phyloP scores from a whole-genome alignment of 2,888 invertebrate genomes.

The Hoplodrina ambigua region DNA sequence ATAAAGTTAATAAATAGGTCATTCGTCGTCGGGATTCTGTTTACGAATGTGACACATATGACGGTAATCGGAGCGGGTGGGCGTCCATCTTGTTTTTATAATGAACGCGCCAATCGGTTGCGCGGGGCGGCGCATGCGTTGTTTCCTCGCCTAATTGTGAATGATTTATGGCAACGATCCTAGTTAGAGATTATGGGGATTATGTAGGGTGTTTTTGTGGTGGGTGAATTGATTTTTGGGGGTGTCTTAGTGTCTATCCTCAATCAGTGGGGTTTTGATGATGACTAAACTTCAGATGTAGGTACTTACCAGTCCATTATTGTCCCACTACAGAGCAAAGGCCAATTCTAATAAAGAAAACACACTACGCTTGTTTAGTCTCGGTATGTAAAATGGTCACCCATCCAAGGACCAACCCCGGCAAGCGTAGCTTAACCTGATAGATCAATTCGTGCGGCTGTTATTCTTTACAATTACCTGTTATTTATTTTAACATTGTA shows the following conservation, averaged over 20 bases:
- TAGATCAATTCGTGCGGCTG: too few species aligned
- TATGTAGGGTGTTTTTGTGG: neutral
- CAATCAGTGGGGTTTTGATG: neutral
- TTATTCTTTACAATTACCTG: too few species aligned
- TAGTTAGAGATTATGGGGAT: conserved; percentile 12
- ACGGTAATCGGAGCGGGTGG: conserved; percentile 79
- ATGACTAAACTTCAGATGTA: too few species aligned
- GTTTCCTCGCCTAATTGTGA: conserved; percentile 50
- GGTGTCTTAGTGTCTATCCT: too few species aligned
- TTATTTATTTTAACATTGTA: too few species aligned
- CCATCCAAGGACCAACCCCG: too few species aligned
- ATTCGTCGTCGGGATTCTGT: conserved; percentile 66
- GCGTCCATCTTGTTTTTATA: conserved; percentile 84
- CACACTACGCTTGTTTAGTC: too few species aligned
- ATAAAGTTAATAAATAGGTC: conserved; percentile 74
- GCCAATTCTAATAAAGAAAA: too few species aligned
- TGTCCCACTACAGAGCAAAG: too few species aligned
- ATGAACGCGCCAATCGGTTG: conserved; percentile 78
- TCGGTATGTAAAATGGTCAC: too few species aligned
- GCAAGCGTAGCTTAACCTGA: too few species aligned
- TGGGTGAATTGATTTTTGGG: neutral
- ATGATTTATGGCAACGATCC: conserved; percentile 54
- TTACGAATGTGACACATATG: conserved; percentile 62
- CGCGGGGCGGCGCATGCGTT: conserved; percentile 77
- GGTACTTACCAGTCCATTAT: too few species aligned